Evolutionary conservation across 37 sponge, comb jelly and placozoan species (phyloP), one percentile per base, ranked within the genome.

Genomic region (Eunapius fragilis): DNA sequence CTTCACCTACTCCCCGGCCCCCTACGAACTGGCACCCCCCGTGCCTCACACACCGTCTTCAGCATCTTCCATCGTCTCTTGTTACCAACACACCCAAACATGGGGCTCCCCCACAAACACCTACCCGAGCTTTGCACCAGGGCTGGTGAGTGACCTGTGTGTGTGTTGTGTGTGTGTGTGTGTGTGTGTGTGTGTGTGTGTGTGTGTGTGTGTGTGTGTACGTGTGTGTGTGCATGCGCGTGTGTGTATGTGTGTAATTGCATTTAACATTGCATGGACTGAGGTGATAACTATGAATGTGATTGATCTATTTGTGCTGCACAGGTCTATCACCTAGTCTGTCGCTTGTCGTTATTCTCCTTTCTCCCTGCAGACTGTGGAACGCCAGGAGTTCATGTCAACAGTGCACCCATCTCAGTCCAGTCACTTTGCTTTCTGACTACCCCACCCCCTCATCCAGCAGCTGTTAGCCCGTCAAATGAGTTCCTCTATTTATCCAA

Each of bases 1-100:
- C 22, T 89, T 89, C 68, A 83, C 84, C 13, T 89, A 89, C 81
- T 85, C 89, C 49, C 70, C 88, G 24, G 68, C 58, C 67, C 31
- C 50, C 10, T 89, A 89, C 50, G 89, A 89, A 0, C 22, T 80
- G 58, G 27, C 77, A 37, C 74, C 31, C 10, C 79, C 83, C 0
- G 71, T 70, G 0, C 86, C 79, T 32, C 77, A 77, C 34, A 78
- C 87, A 2, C 72, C 70, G 1, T 45, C 87, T 3, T 37, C 85
- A 26, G 80, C 80, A 67, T 89, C 89, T 26, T 84, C 89, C 50
- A 84, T 84, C 37, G 84, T 78, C 70, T 49, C 77, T 37, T 73
- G 37, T 27, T 75, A 37, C 38, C 84, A 83, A 25, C 72, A 32
- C 70, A 36, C 37, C 36, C 28, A 70, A 25, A 34, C 70, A 14